These are phyloP conservation scores for Rhinoraja longicauda DNA, from an alignment of 2,797 vertebrate species.

Conservation along the genomic window DNA sequence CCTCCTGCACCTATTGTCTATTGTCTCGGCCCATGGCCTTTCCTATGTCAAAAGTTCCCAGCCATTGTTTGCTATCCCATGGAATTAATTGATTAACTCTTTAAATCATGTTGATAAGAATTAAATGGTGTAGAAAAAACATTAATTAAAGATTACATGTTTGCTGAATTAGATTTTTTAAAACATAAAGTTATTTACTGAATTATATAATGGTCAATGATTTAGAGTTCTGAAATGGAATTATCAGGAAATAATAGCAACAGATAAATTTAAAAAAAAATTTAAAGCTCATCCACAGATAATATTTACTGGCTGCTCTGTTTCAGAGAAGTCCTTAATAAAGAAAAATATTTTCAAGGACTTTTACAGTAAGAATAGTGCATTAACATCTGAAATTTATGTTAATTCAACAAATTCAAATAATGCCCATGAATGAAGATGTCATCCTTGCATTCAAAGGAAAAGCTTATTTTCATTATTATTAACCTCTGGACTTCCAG, in stretches of 20 bases:
- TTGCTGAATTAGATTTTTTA: neutral
- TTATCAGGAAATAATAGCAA: neutral
- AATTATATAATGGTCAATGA: neutral
- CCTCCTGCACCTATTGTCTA: no score
- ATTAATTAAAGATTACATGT: neutral
- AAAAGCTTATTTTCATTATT: no score
- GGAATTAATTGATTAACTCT: neutral
- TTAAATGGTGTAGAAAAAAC: neutral
- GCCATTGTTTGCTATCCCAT: no score
- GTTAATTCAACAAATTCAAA: no score
- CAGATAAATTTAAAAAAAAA: neutral
- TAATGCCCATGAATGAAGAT: no score
- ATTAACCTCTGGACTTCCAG: no score
- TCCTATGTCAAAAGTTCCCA: no score
- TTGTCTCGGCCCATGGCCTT: no score
- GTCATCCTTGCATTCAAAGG: no score
- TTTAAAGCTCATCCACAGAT: neutral
- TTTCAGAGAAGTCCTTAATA: neutral
- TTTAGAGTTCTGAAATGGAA: neutral
- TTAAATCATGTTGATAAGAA: neutral
- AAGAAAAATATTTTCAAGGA: neutral
- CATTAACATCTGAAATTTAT: no score
- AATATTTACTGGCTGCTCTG: neutral
- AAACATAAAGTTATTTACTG: neutral
- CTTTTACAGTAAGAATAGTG: no score